Evolutionary conservation across 2,888 invertebrate genomes (phyloP).

Genomic region (Acleris holmiana): DNA sequence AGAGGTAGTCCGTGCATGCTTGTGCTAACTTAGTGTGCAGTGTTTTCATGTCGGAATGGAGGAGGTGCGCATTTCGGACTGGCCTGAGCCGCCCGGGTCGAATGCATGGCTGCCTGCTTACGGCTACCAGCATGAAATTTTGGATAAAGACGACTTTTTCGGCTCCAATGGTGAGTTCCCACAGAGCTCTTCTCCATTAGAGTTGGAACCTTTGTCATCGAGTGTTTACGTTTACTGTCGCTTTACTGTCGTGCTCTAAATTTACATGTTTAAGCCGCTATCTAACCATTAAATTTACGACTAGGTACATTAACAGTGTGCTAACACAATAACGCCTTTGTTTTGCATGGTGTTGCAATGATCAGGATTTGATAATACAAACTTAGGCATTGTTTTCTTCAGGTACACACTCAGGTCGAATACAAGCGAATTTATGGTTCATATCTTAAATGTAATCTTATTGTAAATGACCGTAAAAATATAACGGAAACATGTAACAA

Average conservation of each 20-base stretch:
- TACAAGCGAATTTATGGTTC: background rate
- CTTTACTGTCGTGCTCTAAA: slow-evolving; percentile 34
- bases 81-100: slow-evolving; percentile 88
- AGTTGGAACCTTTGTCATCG: slow-evolving; percentile 32
- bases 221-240: slow-evolving; percentile 18
- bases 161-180: slow-evolving; percentile 85
- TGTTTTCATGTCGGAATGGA: slow-evolving; percentile 83
- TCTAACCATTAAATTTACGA: background rate
- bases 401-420: slow-evolving; percentile 8
- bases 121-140: slow-evolving; percentile 88
- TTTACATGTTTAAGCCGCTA: slow-evolving; percentile 4
- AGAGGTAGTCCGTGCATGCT: slow-evolving; percentile 81
- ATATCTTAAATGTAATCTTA: too few species aligned
- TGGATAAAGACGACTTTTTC: slow-evolving; percentile 87
- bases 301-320: slow-evolving; percentile 17
- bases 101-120: slow-evolving; percentile 92
- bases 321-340: slow-evolving; percentile 35
- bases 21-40: slow-evolving; percentile 74
- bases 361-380: slow-evolving; percentile 23
- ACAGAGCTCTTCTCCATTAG: slow-evolving; percentile 46
- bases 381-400: slow-evolving; percentile 18
- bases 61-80: slow-evolving; percentile 87
- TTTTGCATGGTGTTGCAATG: slow-evolving; percentile 46
- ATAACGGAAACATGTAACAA: too few species aligned
- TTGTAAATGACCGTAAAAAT: too few species aligned